Evolutionary conservation across 37 sponge, comb jelly and placozoan species (phyloP).

Genomic region (Diacarnus erythraeanus): DNA sequence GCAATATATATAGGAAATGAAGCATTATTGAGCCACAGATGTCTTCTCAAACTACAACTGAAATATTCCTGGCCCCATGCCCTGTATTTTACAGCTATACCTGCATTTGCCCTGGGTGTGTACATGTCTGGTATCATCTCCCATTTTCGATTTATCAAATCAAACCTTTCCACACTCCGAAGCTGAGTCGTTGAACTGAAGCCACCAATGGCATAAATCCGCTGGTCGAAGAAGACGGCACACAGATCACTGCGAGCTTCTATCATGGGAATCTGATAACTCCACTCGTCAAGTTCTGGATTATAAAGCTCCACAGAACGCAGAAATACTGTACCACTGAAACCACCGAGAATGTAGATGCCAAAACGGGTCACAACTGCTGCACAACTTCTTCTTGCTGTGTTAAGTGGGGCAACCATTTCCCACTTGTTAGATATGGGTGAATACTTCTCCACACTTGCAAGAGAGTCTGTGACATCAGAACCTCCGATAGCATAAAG

Average conservation of each 20-base stretch:
- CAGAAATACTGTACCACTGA: slow-evolving; percentile 65
- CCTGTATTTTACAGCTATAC: too few species aligned
- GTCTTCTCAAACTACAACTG: too few species aligned
- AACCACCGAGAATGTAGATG: slow-evolving; percentile 80
- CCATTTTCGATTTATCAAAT: slow-evolving; percentile 71
- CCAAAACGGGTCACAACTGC: slow-evolving; percentile 52
- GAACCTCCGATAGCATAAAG: slow-evolving; percentile 78
- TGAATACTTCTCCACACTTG: slow-evolving; percentile 70
- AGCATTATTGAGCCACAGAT: too few species aligned
- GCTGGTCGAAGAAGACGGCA: slow-evolving; percentile 59
- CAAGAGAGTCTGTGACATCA: slow-evolving; percentile 37
- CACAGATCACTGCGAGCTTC: slow-evolving; percentile 65
- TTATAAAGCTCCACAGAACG: slow-evolving; percentile 71
- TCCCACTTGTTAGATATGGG: slow-evolving; percentile 54
- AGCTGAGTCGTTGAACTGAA: slow-evolving; percentile 44
- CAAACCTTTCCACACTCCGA: slow-evolving; percentile 72
- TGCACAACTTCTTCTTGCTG: slow-evolving; percentile 54
- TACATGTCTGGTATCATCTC: slow-evolving; percentile 65
- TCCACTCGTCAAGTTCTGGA: slow-evolving; percentile 62
- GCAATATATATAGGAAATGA: too few species aligned
- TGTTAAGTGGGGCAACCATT: slow-evolving; percentile 47
- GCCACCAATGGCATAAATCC: slow-evolving; percentile 78
- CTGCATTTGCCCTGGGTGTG: slow-evolving; percentile 64
- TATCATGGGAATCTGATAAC: slow-evolving; percentile 63
- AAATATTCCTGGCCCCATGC: too few species aligned